Percentiles rank a stretch among this genome's conserved stretches.
phyloP scores from a whole-genome alignment of 2,113 vertebrate genomes.

The Chaenogobius annularis region DNA sequence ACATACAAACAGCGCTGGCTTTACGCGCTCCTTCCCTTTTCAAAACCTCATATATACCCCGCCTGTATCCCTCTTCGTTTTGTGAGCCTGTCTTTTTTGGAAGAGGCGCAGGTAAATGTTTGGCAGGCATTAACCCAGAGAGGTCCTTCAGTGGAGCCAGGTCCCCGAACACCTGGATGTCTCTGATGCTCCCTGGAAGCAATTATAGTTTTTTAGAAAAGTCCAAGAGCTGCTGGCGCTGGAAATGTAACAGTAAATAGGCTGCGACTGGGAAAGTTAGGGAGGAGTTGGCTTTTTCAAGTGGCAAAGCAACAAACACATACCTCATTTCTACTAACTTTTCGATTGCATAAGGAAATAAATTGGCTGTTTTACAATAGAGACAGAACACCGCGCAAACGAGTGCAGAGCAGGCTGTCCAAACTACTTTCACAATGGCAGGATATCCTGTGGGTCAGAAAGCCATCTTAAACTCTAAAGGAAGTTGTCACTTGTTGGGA shows the following conservation, averaged over 20 bases:
- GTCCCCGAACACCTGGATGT: conserved; percentile 71
- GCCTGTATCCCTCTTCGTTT: conserved; percentile 52
- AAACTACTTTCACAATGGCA: conserved; percentile 76
- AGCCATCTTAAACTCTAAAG: conserved; percentile 65
- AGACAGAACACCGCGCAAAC: conserved; percentile 48
- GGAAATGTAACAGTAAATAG: conserved; percentile 10
- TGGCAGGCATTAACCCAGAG: conserved; percentile 66
- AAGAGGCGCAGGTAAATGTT: conserved; percentile 70
- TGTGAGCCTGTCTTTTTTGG: conserved; percentile 60
- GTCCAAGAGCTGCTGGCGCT: conserved; percentile 27
- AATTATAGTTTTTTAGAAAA: conserved; percentile 53
- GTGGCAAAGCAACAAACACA: conserved; percentile 2
- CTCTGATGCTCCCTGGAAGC: conserved; percentile 64
- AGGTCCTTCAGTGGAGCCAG: conserved; percentile 56
- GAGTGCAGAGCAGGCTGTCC: conserved; percentile 56
- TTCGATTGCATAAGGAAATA: conserved; percentile 31
- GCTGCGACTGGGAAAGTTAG: conserved; percentile 18
- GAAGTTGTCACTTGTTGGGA: conserved; percentile 74
- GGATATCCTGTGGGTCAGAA: conserved; percentile 77
- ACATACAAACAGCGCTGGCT: conserved; percentile 28
- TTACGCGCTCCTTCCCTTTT: conserved; percentile 53
- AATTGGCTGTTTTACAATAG: conserved; percentile 34
- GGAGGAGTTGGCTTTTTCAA: conserved; percentile 20
- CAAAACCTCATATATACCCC: conserved; percentile 48
- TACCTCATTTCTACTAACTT: conserved; percentile 21